A percentile compares a stretch with the other conserved stretches of the same genome.
Evolutionary conservation across 2,797 vertebrate genomes (phyloP).

Genomic region (Pseudotriccus pelzelni): DNA sequence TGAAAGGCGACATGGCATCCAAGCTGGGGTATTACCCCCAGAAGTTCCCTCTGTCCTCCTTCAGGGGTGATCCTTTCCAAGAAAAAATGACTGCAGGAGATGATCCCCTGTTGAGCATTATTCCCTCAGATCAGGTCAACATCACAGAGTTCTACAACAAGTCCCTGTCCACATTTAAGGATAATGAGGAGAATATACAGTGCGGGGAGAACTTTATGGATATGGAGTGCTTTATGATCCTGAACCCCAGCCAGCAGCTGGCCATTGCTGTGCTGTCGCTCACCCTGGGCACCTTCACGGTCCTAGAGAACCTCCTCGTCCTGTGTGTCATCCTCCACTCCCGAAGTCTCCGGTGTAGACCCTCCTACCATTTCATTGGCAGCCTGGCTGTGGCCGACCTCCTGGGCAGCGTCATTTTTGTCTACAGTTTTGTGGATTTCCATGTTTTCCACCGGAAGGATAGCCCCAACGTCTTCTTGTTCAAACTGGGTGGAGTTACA

Average conservation of each 20-base stretch:
- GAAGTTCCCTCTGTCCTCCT: constrained; percentile 91
- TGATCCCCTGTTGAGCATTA: constrained; percentile 84
- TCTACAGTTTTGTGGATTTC: constrained; percentile 99
- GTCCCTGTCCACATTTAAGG: constrained; percentile 83
- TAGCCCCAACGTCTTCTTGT: constrained; percentile 94
- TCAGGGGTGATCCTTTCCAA: constrained; percentile 90
- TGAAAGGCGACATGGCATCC: constrained; percentile 80
- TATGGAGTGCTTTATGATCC: constrained; percentile 99
- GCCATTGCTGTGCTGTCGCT: constrained; percentile 94
- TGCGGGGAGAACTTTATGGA: constrained; percentile 99
- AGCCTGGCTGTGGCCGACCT: constrained; percentile 97
- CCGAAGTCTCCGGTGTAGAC: constrained; percentile 93
- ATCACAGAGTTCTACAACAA: constrained; percentile 92
- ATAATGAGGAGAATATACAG: constrained; percentile 88
- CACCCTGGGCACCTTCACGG: constrained; percentile 96
- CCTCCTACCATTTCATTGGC: constrained; percentile 98
- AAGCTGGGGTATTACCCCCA: constrained; percentile 85
- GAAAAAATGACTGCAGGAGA: constrained; percentile 91
- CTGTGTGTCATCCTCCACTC: constrained; percentile 95
- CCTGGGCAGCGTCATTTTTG: constrained; percentile 96
- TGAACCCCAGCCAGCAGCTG: constrained; percentile 97
- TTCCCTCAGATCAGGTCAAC: constrained; percentile 89
- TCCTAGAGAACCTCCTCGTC: constrained; percentile 96
- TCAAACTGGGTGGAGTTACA: constrained; percentile 97
- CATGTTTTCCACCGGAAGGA: constrained; percentile 98